Conservation (phyloP, 2,888 invertebrate species). For the Dicycla oo region DNA sequence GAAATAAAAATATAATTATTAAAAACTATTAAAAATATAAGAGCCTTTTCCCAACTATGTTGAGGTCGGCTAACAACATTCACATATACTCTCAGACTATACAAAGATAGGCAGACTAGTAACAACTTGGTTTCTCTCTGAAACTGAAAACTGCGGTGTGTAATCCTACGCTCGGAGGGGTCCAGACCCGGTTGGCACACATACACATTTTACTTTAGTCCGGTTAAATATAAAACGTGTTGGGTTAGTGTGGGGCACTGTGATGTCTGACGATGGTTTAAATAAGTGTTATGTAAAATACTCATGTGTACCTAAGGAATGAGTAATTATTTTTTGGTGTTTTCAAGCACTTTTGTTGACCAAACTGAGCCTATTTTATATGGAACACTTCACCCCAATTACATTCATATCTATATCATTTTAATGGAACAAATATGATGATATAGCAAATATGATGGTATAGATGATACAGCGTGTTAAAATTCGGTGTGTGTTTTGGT, state of each 20-base stretch:
- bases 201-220: constrained; percentile 25
- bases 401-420: constrained; percentile 27
- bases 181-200: constrained; percentile 13
- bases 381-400: constrained; percentile 12
- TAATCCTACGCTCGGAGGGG: background rate
- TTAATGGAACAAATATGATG: constrained; percentile 6
- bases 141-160: constrained; percentile 15
- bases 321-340: constrained; percentile 21
- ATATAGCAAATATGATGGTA: no score
- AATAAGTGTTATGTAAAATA: constrained; percentile 14
- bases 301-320: constrained; percentile 12
- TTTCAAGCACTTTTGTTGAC: constrained; percentile 9
- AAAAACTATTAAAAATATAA: no score
- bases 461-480: background rate
- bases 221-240: constrained; percentile 24
- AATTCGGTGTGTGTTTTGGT: constrained; percentile 13
- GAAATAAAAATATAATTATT: no score
- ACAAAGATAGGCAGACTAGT: constrained; percentile 5
- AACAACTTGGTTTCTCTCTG: constrained; percentile 5
- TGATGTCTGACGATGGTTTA: background rate
- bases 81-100: background rate
- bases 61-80: no score
- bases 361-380: constrained; percentile 12
- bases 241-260: background rate
- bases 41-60: no score